Conservation (phyloP, 2,888 invertebrate species). For the Fragum sueziense region DNA sequence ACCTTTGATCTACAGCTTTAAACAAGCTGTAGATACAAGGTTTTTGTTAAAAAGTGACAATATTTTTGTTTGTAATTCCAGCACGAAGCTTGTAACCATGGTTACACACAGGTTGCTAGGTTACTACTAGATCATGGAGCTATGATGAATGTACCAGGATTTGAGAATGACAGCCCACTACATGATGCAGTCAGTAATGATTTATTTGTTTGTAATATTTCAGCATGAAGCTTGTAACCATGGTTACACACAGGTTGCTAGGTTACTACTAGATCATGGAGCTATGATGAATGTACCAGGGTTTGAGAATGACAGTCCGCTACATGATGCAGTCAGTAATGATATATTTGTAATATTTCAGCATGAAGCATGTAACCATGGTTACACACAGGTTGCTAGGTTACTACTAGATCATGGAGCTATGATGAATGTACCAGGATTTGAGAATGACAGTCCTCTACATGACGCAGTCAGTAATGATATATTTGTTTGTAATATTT, state of each 20-base stretch:
- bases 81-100: conserved; percentile 87
- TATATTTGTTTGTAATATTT: conserved; percentile 83
- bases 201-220: not conserved
- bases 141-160: conserved; percentile 86
- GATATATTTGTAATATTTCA: conserved; percentile 84
- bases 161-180: conserved; percentile 87
- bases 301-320: conserved; percentile 86
- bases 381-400: conserved; percentile 84
- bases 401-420: conserved; percentile 86
- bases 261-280: conserved; percentile 85
- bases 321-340: conserved; percentile 87
- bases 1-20: too few species aligned
- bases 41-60: too few species aligned
- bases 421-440: conserved; percentile 86
- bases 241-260: conserved; percentile 85
- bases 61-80: conserved; percentile 71
- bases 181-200: too few species aligned
- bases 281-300: conserved; percentile 87
- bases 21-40: too few species aligned
- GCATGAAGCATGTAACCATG: conserved; percentile 87
- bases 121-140: conserved; percentile 86
- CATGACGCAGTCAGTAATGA: conserved; percentile 86
- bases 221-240: conserved; percentile 83
- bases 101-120: conserved; percentile 84
- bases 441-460: conserved; percentile 86